These are phyloP conservation scores for Melinaea menophilus DNA, from an alignment of 2,888 invertebrate genomes.

Conservation along the genomic window DNA sequence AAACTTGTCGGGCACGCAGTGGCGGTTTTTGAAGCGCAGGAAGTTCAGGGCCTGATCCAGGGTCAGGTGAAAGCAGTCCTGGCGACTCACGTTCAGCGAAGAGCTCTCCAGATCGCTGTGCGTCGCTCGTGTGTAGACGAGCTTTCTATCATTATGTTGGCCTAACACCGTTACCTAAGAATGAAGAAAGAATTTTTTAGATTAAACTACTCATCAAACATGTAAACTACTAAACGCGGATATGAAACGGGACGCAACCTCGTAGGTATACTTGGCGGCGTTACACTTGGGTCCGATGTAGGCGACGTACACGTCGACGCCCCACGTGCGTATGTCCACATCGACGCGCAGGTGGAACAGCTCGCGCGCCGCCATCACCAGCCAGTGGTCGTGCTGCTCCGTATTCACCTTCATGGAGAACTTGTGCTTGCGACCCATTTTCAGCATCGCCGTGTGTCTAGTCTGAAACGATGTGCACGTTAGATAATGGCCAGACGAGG, in stretches of 20 bases:
- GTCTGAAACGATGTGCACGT: constrained; percentile 37
- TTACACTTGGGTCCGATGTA: constrained; percentile 67
- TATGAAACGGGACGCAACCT: constrained; percentile 41
- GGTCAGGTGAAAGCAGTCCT: constrained; percentile 67
- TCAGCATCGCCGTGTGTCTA: constrained; percentile 54
- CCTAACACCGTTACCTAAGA: constrained; percentile 57
- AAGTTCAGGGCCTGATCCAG: constrained; percentile 65
- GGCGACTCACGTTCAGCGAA: constrained; percentile 51
- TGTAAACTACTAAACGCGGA: not conserved
- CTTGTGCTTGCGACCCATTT: constrained; percentile 51
- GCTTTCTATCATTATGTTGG: constrained; percentile 50
- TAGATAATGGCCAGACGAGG: no score
- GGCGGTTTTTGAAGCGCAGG: constrained; percentile 54
- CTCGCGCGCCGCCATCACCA: constrained; percentile 54
- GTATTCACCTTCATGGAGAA: constrained; percentile 57
- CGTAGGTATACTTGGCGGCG: constrained; percentile 54
- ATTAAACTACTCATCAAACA: not conserved
- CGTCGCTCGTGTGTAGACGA: constrained; percentile 56
- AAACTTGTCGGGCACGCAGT: constrained; percentile 54
- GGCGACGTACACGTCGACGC: constrained; percentile 57
- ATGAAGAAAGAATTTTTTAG: not conserved
- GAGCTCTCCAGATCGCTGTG: constrained; percentile 67
- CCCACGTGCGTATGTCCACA: constrained; percentile 59
- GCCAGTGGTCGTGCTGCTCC: constrained; percentile 60
- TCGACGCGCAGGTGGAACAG: constrained; percentile 62